A percentile compares a stretch with the other conserved stretches of the same genome.
phyloP scores from a whole-genome alignment of 1,140 invertebrate genomes.

The Drosophila insularis region DNA sequence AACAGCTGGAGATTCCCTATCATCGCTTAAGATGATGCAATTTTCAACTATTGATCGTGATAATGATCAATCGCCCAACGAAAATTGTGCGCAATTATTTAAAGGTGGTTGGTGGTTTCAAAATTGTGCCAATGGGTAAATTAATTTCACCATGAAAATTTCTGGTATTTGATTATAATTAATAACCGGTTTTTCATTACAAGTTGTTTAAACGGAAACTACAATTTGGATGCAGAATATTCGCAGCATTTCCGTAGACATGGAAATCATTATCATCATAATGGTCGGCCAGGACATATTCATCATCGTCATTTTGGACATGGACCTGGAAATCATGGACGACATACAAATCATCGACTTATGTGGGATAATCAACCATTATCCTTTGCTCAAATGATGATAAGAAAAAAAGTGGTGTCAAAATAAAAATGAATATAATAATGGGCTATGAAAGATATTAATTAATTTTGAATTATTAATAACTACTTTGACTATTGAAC shows the following conservation, averaged over 20 bases:
- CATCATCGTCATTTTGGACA: neutral
- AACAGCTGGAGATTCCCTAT: constrained; percentile 23
- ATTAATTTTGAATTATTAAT: too few species aligned
- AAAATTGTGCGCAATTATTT: constrained; percentile 5
- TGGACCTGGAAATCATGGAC: neutral
- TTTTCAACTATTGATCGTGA: constrained; percentile 5
- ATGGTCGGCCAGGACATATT: neutral
- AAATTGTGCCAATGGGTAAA: neutral
- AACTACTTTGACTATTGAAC: too few species aligned
- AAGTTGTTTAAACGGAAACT: constrained; percentile 9
- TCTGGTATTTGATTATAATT: neutral
- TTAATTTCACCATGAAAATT: neutral
- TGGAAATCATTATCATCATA: neutral
- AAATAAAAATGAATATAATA: too few species aligned
- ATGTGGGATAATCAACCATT: neutral
- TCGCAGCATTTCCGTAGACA: neutral
- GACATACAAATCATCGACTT: neutral
- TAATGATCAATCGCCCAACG: neutral
- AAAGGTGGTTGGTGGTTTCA: constrained; percentile 40
- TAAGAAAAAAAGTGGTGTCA: neutral
- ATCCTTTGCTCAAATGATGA: constrained; percentile 4
- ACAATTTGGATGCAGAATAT: neutral
- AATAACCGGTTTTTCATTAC: neutral
- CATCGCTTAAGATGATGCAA: neutral
- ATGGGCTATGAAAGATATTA: too few species aligned